A percentile compares a stretch with the other conserved stretches of the same genome.
phyloP scores from a whole-genome alignment of 2,888 invertebrate genomes.

The Odontothrips loti region DNA sequence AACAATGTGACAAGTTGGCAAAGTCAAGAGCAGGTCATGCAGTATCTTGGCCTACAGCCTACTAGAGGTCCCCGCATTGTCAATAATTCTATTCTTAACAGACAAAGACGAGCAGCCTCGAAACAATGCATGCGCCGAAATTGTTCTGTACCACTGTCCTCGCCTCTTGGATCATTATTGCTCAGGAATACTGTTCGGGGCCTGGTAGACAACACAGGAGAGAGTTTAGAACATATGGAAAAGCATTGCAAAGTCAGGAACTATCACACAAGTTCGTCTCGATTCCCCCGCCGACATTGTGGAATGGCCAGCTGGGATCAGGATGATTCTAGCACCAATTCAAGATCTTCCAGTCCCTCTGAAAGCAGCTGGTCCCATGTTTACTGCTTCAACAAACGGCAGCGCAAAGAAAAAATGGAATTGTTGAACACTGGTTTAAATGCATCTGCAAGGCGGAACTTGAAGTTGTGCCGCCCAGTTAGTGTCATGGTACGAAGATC shows the following conservation, averaged over 20 bases:
- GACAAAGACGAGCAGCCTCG: not conserved
- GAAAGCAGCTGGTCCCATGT: not conserved
- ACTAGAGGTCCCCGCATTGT: not conserved
- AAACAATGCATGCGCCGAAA: not conserved
- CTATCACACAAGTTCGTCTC: not conserved
- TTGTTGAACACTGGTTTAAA: not conserved
- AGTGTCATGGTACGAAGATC: not conserved
- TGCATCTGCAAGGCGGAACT: not conserved
- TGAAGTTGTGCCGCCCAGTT: not conserved
- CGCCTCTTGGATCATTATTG: not conserved
- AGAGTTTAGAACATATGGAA: not conserved
- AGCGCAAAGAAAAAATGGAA: not conserved
- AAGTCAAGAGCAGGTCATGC: conserved; percentile 7
- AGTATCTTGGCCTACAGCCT: not conserved
- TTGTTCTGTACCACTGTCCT: conserved; percentile 4
- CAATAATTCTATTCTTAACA: not conserved
- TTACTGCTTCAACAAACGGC: not conserved
- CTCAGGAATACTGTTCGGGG: not conserved
- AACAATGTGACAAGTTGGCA: conserved; percentile 17
- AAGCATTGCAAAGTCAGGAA: not conserved
- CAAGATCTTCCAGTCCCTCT: conserved; percentile 10
- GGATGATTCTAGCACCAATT: not conserved
- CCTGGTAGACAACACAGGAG: not conserved
- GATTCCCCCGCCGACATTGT: conserved; percentile 6
- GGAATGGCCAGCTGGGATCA: conserved; percentile 14